phyloP scores from a whole-genome alignment of 2,113 vertebrate genomes.

The Calypte anna region DNA sequence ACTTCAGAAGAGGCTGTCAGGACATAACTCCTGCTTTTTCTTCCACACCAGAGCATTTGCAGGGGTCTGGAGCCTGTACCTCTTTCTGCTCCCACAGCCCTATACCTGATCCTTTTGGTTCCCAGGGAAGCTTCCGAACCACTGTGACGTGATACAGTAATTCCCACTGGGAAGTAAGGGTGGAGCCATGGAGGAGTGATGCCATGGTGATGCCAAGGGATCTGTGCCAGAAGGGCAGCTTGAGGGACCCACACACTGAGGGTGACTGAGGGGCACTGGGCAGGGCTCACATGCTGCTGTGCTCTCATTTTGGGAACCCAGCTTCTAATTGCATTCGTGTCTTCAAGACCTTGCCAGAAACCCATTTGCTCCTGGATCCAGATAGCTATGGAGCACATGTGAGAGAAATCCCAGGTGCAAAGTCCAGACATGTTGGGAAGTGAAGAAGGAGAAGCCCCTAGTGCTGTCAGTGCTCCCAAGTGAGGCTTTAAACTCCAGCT shows the following conservation, averaged over 20 bases:
- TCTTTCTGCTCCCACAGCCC: not conserved
- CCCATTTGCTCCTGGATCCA: fast-evolving
- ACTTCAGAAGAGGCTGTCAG: not conserved
- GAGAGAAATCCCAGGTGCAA: not conserved
- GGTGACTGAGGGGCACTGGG: fast-evolving
- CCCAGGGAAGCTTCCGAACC: not conserved
- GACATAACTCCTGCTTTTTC: not conserved
- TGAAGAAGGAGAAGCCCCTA: not conserved
- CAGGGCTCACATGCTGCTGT: not conserved
- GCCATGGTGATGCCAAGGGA: not conserved
- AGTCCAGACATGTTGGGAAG: not conserved
- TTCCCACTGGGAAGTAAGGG: not conserved
- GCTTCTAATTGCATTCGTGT: not conserved
- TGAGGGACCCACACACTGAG: fast-evolving
- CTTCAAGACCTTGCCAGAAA: not conserved
- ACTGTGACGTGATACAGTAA: fast-evolving
- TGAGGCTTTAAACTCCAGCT: not conserved
- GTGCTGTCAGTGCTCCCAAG: not conserved
- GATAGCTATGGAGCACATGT: not conserved
- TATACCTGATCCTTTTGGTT: not conserved
- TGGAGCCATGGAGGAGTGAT: not conserved
- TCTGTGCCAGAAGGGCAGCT: not conserved
- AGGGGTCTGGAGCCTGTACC: not conserved
- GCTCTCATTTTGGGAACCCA: not conserved
- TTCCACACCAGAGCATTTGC: fast-evolving